Base-by-base conservation (phyloP, 2,888 invertebrate species). In the Tetrapedia diversipes region DNA sequence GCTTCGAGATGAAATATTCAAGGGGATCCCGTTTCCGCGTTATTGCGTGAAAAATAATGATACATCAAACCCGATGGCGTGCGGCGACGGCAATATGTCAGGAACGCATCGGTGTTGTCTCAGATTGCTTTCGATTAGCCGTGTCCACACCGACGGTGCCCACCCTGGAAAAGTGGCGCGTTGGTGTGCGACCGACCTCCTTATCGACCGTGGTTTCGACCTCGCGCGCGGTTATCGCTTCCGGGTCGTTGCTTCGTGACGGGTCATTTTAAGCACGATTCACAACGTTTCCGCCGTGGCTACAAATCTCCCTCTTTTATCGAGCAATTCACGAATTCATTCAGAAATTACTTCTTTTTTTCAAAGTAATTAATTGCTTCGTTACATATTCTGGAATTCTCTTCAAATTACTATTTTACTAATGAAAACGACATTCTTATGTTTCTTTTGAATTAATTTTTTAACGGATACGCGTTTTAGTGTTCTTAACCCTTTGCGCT, bases 151-250 rank as follows among this genome's bases (percentile, higher is more conserved):
- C 64, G 63, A 80, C 69, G 27, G 43, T 70, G 72, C 72, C 65
- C 70, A 79, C 61, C 77, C 74, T 71, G 79, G 61, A 77, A 70
- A 77, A 70, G 61, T 27, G 68, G 63, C 75, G 63, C 29, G 74
- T 51, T 71, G 61, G 78, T 79, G 79, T 83, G 81, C 82, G 84
- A 77, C 82, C 87, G 85, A 85, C 84, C 86, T 86, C 84, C 82
- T 89, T 88, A 89, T 88, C 89, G 89, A 88, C 83, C 86, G 82
- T 71, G 79, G 83, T 83, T 86, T 88, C 88, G 84, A 86, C 86
- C 87, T 84, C 81, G 80, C 82, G 72, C 77, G 66, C 70, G 85
- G 76, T 86, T 88, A 87, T 87, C 86, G 84, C 86, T 87, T 87
- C 87, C 86, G 86, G 85, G 82, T 84, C 87, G 80, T 82, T 87